phyloP scores from a whole-genome alignment of 1,140 invertebrate genomes.

The Glomeris maerens region DNA sequence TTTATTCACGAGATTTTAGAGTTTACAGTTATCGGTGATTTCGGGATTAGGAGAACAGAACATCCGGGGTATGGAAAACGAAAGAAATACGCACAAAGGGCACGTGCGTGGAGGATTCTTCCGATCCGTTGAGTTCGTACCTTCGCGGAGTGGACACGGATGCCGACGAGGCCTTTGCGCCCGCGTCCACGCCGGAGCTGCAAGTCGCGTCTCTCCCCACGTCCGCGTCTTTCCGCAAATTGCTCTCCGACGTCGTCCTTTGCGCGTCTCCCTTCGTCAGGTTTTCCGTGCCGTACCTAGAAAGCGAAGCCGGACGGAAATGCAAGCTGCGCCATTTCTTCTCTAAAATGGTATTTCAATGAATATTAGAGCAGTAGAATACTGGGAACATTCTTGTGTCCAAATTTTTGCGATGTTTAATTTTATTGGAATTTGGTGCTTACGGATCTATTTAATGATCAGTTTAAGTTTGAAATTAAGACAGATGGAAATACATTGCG shows the following conservation, averaged over 20 bases:
- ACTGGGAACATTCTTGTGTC: too few relatives aligned
- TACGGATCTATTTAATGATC: too few relatives aligned
- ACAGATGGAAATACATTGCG: too few relatives aligned
- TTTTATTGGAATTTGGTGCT: too few relatives aligned
- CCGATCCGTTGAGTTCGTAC: conserved; percentile 59
- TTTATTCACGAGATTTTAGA: conserved; percentile 9
- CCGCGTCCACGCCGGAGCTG: conserved; percentile 21
- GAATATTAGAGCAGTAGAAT: too few relatives aligned
- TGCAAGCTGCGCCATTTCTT: conserved; percentile 63
- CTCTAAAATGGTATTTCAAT: too few relatives aligned
- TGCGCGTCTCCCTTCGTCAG: conserved; percentile 75
- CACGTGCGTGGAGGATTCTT: conserved; percentile 52
- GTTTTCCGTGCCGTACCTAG: conserved; percentile 72
- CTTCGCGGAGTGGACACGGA: conserved; percentile 42
- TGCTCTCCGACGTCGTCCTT: conserved; percentile 55
- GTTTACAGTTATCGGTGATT: conserved; percentile 13
- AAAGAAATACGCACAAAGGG: too few relatives aligned
- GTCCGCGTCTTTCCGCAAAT: conserved; percentile 53
- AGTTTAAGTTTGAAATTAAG: too few relatives aligned
- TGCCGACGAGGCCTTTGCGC: background rate
- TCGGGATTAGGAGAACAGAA: too few relatives aligned
- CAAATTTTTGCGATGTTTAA: too few relatives aligned
- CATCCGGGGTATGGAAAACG: too few relatives aligned
- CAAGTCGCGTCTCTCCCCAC: conserved; percentile 44
- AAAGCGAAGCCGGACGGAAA: conserved; percentile 62